Evolutionary conservation across 2,797 vertebrate species (phyloP).

Genomic region (Cynodonichthys magdalenae): DNA sequence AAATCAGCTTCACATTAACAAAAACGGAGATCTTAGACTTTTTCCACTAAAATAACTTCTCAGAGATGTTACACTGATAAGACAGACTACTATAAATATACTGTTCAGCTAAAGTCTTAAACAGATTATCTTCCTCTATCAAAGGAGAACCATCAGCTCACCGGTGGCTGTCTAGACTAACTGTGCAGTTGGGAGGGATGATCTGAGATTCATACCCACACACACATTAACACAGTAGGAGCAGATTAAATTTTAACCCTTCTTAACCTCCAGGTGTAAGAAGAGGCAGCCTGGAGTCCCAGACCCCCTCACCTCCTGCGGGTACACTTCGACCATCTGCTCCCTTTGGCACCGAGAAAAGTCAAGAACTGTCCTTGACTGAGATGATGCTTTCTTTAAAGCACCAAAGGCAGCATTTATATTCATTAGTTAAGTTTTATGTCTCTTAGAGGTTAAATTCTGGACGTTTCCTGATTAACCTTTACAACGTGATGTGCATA

Average conservation of each 20-base stretch:
- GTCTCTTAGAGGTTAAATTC: background rate
- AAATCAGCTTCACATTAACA: too few relatives aligned
- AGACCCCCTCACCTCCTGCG: slow-evolving; percentile 54
- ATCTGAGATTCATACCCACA: slow-evolving; percentile 23
- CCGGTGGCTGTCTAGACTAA: slow-evolving; percentile 46
- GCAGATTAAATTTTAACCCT: slow-evolving; percentile 70
- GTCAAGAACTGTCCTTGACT: slow-evolving; percentile 27
- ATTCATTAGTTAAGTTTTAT: slow-evolving; percentile 3
- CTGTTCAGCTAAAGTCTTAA: background rate
- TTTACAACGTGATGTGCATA: background rate
- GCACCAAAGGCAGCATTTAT: background rate
- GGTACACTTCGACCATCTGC: slow-evolving; percentile 66
- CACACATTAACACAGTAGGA: slow-evolving; percentile 30
- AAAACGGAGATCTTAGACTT: background rate
- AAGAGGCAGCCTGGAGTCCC: slow-evolving; percentile 36
- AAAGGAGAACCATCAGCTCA: slow-evolving; percentile 26
- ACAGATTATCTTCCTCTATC: slow-evolving; percentile 28
- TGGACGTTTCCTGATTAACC: background rate
- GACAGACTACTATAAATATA: background rate
- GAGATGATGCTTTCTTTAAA: slow-evolving; percentile 14
- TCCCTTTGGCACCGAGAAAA: slow-evolving; percentile 47
- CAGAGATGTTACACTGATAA: background rate
- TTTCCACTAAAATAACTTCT: background rate
- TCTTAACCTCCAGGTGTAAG: slow-evolving; percentile 63
- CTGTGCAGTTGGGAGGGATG: slow-evolving; percentile 35